Base-by-base conservation (phyloP, 2,797 vertebrate species). In the Coreius guichenoti region DNA sequence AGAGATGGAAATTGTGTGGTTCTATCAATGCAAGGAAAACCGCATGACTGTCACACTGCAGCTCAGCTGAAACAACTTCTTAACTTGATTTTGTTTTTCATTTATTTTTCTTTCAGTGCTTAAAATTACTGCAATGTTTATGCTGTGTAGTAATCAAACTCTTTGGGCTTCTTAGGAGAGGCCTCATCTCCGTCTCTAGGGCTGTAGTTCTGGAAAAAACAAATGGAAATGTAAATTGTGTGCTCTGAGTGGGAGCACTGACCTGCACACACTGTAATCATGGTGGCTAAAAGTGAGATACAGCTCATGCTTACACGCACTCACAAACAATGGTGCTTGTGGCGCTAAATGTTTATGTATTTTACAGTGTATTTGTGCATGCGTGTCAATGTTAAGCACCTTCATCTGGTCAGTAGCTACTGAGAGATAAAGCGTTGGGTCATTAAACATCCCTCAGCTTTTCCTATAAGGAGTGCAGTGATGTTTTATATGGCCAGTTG, bases 91-190 rank as follows among this genome's bases (percentile, higher is more conserved):
- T 43, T n/a, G 12, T 26, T 83, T 85, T 80, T 80, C 45, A 79
- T 73, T 86, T 56, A 7, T 63, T 56, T 75, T 39, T 68, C 33
- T 69, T 49, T 61, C 61, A 92, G 89, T 91, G 85, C 91, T 91
- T 88, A 88, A 51, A 85, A 80, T 89, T 63, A 88, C 89, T 75
- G 74, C 86, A 87, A 51, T 87, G 87, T 91, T 87, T 92, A 89
- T 92, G 83, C 90, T 83, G 75, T 81, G 47, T 82, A 49, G 39
- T 54, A 88, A 75, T 82, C 75, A 51, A 58, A 56, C 69, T 45
- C 69, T 82, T 69, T 72, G 70, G 82, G 79, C 63, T 81, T 63
- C 63, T 78, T 56, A 23, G 49, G 33, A 33, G 11, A 69, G 47
- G 13, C 31, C 19, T 78, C 56, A 31, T 80, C 82, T 63, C 72